phyloP scores from a whole-genome alignment of 2,888 invertebrate genomes.

The Pammene aurita region DNA sequence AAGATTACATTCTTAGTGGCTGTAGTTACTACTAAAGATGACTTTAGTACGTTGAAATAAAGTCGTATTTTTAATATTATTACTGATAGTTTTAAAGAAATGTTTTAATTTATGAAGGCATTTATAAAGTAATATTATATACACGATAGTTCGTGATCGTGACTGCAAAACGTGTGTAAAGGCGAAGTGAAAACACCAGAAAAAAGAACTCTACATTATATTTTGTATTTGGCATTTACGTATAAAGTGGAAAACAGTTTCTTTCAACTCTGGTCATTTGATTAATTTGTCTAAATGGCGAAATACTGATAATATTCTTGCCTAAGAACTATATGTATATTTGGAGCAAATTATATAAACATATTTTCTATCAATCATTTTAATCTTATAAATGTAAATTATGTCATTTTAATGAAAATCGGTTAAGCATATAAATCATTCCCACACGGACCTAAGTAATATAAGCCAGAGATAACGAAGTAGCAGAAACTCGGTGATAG shows the following conservation, averaged over 20 bases:
- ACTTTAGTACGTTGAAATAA: conserved; percentile 11
- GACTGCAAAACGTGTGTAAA: not conserved
- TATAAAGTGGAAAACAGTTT: not conserved
- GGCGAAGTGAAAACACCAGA: not conserved
- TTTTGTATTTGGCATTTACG: too few relatives aligned
- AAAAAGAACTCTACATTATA: not conserved
- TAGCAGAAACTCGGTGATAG: conserved; percentile 11
- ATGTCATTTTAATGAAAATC: not conserved
- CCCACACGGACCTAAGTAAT: conserved; percentile 21
- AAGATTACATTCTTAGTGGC: conserved; percentile 38
- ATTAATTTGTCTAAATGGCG: not conserved
- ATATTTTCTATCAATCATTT: conserved; percentile 6
- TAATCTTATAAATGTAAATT: conserved; percentile 15
- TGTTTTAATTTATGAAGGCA: conserved; percentile 29
- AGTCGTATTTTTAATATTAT: conserved; percentile 1
- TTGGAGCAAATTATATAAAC: not conserved
- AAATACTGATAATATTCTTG: not conserved
- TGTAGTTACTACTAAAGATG: not conserved
- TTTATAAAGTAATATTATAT: conserved; percentile 13
- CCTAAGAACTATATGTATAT: not conserved
- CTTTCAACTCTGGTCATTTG: not conserved
- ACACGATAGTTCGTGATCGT: conserved; percentile 20
- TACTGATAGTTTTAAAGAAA: not conserved
- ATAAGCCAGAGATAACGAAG: conserved; percentile 27
- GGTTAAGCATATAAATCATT: conserved; percentile 25